Evolutionary conservation across 2,888 invertebrate species (phyloP), one percentile per base, ranked within the genome.

Genomic region (Zhengitettix transpicula): DNA sequence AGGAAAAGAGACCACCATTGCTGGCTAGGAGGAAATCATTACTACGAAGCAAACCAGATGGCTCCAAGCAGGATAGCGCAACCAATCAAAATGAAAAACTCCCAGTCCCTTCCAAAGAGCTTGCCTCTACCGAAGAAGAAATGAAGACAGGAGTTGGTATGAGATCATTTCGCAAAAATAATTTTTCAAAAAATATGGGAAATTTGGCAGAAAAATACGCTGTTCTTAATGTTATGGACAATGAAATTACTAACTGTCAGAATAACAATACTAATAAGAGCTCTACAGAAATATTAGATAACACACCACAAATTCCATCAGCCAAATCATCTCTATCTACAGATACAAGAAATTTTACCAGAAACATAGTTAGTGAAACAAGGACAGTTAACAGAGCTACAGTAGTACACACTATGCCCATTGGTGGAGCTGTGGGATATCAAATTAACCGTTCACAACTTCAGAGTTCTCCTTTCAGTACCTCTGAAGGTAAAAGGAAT

Each of bases 141-240:
- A 51, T 42, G 40, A 52, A 15, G 40, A n/a, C 44, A 52, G 17
- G 42, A 53, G 15, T 40, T 17, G 61, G 61, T 1, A 57, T 61
- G 59, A 57, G 57, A 16, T 59, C 59, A 40, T 57, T 57, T 10
- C 69, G 75, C 40, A 69, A 73, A 62, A 72, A 71, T 53, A 73
- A 72, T 5, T 74, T 75, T 62, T 73, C 72, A 63, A 70, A 69
- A 55, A 74, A 74, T 64, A 74, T 75, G 74, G 73, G 74, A 15
- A 70, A 69, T 11, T n/a, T 47, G n/a, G 47, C 47, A 47, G 47
- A 47, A 8, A 47, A 47, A 47, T 47, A 14, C n/a, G 47, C 47
- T n/a, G 12, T n/a, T 14, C 12, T 47, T 47, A 47, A 47, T n/a
- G n/a, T 47, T 12, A 47, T 47, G 47, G 47, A 47, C 47, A 47